These are phyloP conservation scores for Luperina testacea DNA, from an alignment of 2,888 invertebrate genomes.

Conservation along the genomic window DNA sequence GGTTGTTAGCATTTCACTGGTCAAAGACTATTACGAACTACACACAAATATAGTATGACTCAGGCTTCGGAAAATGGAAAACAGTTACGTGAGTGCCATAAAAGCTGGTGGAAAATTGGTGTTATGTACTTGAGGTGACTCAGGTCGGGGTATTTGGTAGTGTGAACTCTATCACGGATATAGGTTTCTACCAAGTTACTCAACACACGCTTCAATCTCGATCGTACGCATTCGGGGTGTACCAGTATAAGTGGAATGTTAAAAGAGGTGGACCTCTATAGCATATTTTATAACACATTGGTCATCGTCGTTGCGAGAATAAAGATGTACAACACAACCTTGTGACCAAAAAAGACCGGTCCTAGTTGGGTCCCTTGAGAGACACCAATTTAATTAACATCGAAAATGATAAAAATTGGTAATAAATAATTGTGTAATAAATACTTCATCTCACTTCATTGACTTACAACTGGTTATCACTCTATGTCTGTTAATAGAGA, in stretches of 20 bases:
- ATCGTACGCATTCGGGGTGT: not conserved
- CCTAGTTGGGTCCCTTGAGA: slow-evolving; percentile 26
- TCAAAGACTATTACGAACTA: slow-evolving; percentile 25
- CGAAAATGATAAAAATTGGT: not conserved
- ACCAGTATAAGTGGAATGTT: not conserved
- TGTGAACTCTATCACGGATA: slow-evolving; percentile 29
- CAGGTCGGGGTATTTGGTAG: slow-evolving; percentile 38
- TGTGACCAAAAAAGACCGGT: not conserved
- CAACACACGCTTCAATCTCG: not conserved
- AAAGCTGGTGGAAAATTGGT: slow-evolving; percentile 44
- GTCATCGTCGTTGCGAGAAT: not conserved
- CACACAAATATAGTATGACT: slow-evolving; percentile 48
- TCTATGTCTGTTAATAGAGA: not conserved
- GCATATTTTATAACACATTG: not conserved
- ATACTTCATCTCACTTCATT: not conserved
- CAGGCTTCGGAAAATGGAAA: slow-evolving; percentile 55
- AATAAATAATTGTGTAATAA: not conserved
- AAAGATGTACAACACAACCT: not conserved
- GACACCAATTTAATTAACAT: slow-evolving; percentile 7
- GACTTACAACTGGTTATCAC: not conserved
- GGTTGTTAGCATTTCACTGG: slow-evolving; percentile 36
- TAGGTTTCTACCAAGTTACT: slow-evolving; percentile 21
- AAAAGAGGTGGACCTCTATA: not conserved
- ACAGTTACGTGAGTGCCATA: slow-evolving; percentile 38
- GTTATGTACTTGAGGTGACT: slow-evolving; percentile 40